These are phyloP conservation scores for Apus apus DNA, from an alignment of 2,113 vertebrate genomes.

Conservation along the genomic window DNA sequence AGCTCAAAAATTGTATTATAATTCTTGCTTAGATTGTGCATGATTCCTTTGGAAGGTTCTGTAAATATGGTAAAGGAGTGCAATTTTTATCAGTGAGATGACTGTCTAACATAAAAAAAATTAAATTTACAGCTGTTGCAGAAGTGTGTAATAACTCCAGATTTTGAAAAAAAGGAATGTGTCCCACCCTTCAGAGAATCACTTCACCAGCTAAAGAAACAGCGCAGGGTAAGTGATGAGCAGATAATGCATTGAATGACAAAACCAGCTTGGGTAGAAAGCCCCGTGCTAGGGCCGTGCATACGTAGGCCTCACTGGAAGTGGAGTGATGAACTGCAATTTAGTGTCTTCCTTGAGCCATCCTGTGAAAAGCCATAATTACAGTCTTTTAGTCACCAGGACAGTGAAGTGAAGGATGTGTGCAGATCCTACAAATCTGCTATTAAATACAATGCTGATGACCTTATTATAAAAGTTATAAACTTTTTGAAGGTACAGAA, in stretches of 20 bases:
- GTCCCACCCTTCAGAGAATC: constrained; percentile 88
- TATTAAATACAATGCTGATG: neutral
- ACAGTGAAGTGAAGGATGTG: neutral
- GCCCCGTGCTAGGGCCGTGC: neutral
- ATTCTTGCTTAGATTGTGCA: neutral
- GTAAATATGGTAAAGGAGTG: neutral
- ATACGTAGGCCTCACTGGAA: neutral
- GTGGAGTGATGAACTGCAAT: neutral
- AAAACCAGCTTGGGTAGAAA: neutral
- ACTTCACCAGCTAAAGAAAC: constrained; percentile 81
- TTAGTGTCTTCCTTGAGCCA: neutral
- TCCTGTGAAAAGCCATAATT: neutral
- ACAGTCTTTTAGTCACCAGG: neutral
- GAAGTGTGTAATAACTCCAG: constrained; percentile 89
- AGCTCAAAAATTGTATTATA: neutral
- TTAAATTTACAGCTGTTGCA: constrained; percentile 83
- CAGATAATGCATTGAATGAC: neutral
- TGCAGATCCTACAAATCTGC: neutral
- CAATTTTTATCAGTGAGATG: neutral
- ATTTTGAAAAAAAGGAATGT: constrained; percentile 90
- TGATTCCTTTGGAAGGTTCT: neutral
- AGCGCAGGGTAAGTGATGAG: constrained; percentile 82
- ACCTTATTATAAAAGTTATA: neutral
- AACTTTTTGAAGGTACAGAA: neutral
- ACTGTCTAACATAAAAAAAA: neutral